Evolutionary conservation across 2,797 vertebrate species (phyloP).

Genomic region (Psittacula echo): DNA sequence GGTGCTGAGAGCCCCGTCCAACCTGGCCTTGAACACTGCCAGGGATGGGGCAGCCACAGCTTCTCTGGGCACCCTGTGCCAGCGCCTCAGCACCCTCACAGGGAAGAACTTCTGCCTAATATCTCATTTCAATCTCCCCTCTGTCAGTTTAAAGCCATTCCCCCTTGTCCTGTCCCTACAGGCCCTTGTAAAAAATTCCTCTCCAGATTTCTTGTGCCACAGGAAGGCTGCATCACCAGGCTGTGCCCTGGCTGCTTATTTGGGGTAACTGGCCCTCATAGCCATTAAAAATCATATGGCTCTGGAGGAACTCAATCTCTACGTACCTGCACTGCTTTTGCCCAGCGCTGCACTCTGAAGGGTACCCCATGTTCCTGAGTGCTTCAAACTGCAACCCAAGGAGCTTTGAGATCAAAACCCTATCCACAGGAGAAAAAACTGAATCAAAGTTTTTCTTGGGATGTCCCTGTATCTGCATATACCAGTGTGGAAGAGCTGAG

Average conservation of each 20-base stretch:
- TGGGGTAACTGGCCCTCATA: neutral
- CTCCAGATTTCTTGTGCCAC: neutral
- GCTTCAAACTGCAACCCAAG: too few relatives aligned
- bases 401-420: too few relatives aligned
- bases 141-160: neutral
- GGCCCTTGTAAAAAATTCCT: neutral
- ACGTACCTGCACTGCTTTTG: neutral
- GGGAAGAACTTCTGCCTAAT: neutral
- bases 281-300: neutral
- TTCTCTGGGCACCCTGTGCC: too few relatives aligned
- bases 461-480: neutral
- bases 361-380: neutral
- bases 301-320: neutral
- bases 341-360: fast-evolving
- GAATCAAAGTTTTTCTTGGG: too few relatives aligned
- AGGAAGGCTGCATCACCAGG: neutral
- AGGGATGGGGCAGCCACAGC: neutral
- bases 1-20: neutral
- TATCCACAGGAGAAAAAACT: too few relatives aligned
- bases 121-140: neutral
- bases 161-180: neutral
- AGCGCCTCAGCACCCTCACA: neutral
- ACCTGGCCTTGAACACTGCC: neutral
- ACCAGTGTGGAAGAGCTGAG: neutral
- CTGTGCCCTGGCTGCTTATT: neutral